Base-by-base conservation (phyloP, 53 echinoderm and acorn worm genomes). In the Patiria pectinifera region DNA sequence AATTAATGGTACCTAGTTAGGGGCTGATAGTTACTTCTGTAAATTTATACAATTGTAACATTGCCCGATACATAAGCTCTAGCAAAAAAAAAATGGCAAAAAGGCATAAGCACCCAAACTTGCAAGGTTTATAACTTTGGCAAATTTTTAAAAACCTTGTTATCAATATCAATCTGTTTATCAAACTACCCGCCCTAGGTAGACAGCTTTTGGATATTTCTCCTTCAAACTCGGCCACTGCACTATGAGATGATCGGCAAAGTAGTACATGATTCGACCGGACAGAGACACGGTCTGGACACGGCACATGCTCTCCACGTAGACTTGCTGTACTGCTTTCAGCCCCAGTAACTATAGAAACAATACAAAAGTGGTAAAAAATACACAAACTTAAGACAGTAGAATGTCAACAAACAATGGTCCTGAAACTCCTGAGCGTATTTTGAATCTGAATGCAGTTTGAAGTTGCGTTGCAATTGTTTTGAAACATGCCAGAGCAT, bases 281-380 rank as follows among this genome's bases (percentile, higher is more conserved):
- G 99, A 99, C 24, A 99, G n/a, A 0, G 99, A 99, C 45, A 99
- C 90, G 21, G 92, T 76, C 62, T 99, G 82, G 15, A 99, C 97
- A 24, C 99, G 58, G 69, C 99, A 99, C 63, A 99, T 93, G 85
- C 99, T 99, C 91, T 99, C 99, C 22, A 99, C 97, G 76, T 99
- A 99, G 78, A 99, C 95, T 91, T 97, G 97, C 46, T 93, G 71
- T 19, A 99, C 97, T 4, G 94, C 94, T 92, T 96, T 97, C 19
- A 97, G 58, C 44, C 97, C 97, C 22, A 97, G 93, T 16, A 99
- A 92, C 99, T 99, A 95, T 22, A 60, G 21, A 48, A 48, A 2
- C 22, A 59, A 86, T 47, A 77, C 66, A 14, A 18, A 69, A 69
- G 63, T 16, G 45, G 80, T 44, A 79, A 45, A 79, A 45, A 11